These are phyloP conservation scores for Typhlichthys subterraneus DNA, from an alignment of 2,797 vertebrate species.

Conservation along the genomic window DNA sequence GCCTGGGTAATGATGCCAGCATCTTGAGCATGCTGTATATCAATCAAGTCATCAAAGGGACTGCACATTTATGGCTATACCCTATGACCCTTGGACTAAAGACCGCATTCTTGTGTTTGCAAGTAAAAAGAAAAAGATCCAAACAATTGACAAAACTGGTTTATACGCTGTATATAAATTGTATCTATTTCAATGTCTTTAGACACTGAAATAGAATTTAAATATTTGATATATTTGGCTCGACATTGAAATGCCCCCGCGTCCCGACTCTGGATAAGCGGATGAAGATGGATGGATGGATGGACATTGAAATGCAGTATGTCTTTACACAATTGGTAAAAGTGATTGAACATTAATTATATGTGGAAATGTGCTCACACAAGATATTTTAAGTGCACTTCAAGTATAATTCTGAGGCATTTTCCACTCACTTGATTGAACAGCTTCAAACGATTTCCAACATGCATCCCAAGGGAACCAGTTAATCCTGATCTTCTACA, in stretches of 20 bases:
- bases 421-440: slow-evolving; percentile 69
- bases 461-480: slow-evolving; percentile 66
- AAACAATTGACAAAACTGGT: slow-evolving; percentile 42
- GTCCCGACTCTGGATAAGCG: too few relatives aligned
- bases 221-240: too few relatives aligned
- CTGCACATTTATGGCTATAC: slow-evolving; percentile 63
- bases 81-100: slow-evolving; percentile 75
- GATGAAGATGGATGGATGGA: too few relatives aligned
- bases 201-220: too few relatives aligned
- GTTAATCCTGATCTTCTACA: slow-evolving; percentile 81
- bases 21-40: slow-evolving; percentile 74
- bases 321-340: slow-evolving; percentile 26
- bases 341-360: slow-evolving; percentile 22
- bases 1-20: slow-evolving; percentile 49
- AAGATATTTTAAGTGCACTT: slow-evolving; percentile 49
- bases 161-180: slow-evolving; percentile 7
- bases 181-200: neutral
- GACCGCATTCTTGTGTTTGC: slow-evolving; percentile 69
- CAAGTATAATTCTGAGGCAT: slow-evolving; percentile 56
- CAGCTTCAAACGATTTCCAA: slow-evolving; percentile 75
- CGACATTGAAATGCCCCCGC: neutral
- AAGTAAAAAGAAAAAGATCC: slow-evolving; percentile 58
- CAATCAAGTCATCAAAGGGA: slow-evolving; percentile 77
- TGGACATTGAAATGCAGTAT: neutral
- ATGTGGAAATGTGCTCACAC: slow-evolving; percentile 17